These are phyloP conservation scores for Phaethon lepturus DNA, from an alignment of 2,113 vertebrate genomes.

Conservation along the genomic window DNA sequence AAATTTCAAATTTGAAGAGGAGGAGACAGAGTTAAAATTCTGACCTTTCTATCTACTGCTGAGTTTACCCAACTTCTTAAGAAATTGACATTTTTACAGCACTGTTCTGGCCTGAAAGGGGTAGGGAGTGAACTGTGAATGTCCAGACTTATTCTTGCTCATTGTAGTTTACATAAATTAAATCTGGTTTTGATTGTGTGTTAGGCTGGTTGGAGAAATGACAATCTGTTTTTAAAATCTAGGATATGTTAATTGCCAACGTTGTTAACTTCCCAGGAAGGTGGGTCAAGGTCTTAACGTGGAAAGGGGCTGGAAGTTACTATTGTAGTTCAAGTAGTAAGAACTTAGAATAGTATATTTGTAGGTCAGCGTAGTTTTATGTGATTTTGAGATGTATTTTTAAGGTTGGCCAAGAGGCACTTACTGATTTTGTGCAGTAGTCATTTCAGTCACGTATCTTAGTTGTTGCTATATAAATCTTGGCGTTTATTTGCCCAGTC, in stretches of 20 bases:
- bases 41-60: not conserved
- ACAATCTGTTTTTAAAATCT: not conserved
- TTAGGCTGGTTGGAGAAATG: not conserved
- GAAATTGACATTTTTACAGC: not conserved
- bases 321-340: not conserved
- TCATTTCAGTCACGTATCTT: not conserved
- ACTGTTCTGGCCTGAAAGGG: not conserved
- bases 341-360: not conserved
- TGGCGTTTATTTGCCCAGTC: accelerated
- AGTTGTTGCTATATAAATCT: not conserved
- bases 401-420: not conserved
- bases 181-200: not conserved
- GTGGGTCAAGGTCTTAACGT: not conserved
- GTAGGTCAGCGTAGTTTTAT: not conserved
- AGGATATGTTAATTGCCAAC: not conserved
- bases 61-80: not conserved
- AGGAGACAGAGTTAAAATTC: not conserved
- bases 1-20: not conserved
- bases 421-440: not conserved
- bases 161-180: not conserved
- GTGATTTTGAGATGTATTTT: not conserved
- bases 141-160: not conserved
- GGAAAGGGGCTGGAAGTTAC: not conserved
- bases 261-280: not conserved
- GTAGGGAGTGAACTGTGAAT: not conserved